Conservation (phyloP, 2,113 vertebrate genomes). For the Labrus mixtus region DNA sequence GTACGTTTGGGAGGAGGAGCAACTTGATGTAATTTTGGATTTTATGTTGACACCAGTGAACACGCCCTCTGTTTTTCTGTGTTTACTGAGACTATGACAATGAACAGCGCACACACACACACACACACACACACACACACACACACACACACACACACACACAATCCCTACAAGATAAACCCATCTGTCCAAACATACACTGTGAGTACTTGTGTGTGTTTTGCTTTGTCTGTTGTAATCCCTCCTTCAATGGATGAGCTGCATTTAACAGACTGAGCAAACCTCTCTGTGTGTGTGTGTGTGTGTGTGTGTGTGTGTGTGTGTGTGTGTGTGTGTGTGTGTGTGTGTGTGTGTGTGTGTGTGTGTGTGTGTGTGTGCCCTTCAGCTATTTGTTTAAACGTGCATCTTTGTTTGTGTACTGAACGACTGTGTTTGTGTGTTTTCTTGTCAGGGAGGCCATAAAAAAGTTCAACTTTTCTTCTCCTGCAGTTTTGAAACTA, state of each 20-base stretch:
- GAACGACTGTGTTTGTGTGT: conserved; percentile 3
- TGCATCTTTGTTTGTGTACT: conserved; percentile 18
- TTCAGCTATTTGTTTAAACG: conserved; percentile 23
- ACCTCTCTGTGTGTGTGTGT: too few relatives aligned
- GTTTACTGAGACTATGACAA: conserved; percentile 24
- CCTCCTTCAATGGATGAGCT: conserved; percentile 13
- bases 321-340: not conserved
- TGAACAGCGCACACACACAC: conserved; percentile 16
- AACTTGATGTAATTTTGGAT: too few relatives aligned
- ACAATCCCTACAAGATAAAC: not conserved
- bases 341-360: too few relatives aligned
- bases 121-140: not conserved
- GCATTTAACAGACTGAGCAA: not conserved
- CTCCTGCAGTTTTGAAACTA: not conserved
- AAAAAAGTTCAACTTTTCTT: not conserved
- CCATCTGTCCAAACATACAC: conserved; percentile 29
- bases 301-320: not conserved
- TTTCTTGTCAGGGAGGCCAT: not conserved
- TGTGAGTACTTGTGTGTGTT: conserved; percentile 4
- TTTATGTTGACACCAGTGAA: not conserved
- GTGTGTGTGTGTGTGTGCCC: not conserved
- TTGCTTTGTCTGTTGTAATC: conserved; percentile 20
- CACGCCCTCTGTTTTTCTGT: conserved; percentile 7
- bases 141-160: conserved; percentile 7
- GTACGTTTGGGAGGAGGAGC: not conserved